phyloP scores from a whole-genome alignment of 2,113 vertebrate species.

The Passer montanus region DNA sequence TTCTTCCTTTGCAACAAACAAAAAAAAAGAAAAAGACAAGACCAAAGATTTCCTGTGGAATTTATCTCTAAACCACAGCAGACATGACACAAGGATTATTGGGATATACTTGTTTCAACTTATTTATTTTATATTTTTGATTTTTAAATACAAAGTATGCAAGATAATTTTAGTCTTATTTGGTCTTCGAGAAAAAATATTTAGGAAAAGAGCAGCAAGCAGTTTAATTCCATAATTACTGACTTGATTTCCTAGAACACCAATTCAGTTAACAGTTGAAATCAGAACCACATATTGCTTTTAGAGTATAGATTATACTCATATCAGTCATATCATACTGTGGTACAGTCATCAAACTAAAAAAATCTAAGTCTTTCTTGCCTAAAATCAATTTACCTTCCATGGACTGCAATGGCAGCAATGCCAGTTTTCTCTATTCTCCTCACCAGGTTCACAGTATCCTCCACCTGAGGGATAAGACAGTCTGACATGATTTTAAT shows the following conservation, averaged over 20 bases:
- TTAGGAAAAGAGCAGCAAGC: not conserved
- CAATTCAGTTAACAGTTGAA: not conserved
- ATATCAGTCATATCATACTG: not conserved
- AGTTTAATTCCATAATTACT: not conserved
- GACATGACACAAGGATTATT: not conserved
- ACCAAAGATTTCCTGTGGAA: not conserved
- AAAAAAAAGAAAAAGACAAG: not conserved
- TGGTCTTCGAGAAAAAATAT: not conserved
- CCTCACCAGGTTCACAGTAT: conserved; percentile 86
- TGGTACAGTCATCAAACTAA: not conserved
- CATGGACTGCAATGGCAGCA: conserved; percentile 91
- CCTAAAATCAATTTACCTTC: conserved; percentile 80
- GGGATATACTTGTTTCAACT: not conserved
- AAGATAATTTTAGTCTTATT: not conserved
- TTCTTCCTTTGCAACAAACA: conserved; percentile 83
- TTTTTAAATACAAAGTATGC: not conserved
- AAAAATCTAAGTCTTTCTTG: not conserved
- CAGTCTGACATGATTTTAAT: not conserved
- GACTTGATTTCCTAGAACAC: not conserved
- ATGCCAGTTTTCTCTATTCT: conserved; percentile 92
- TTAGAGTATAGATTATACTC: not conserved
- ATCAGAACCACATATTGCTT: not conserved
- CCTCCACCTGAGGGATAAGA: conserved; percentile 80
- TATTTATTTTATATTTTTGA: not conserved
- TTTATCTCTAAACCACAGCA: not conserved